Evolutionary conservation across 2,888 invertebrate genomes (phyloP).

Genomic region (Tiliacea aurago): DNA sequence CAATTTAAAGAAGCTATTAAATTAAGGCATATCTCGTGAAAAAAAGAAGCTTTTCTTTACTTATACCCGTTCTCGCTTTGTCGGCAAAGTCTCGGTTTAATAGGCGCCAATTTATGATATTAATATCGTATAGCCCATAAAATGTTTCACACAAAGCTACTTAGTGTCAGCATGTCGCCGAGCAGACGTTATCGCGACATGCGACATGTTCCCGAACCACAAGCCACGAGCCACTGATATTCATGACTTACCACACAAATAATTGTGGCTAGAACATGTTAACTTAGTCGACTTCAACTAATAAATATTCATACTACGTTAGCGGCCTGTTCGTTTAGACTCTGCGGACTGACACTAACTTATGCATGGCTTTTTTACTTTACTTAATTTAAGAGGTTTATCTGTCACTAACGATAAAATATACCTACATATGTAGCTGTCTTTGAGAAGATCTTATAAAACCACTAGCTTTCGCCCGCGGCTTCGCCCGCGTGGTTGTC

Average conservation of each 20-base stretch:
- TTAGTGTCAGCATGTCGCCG: conserved; percentile 19
- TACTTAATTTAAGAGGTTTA: neutral
- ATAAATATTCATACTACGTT: conserved; percentile 53
- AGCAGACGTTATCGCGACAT: conserved; percentile 33
- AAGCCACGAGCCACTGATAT: conserved; percentile 20
- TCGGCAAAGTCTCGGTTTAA: conserved; percentile 14
- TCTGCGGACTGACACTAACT: conserved; percentile 36
- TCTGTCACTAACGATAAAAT: neutral
- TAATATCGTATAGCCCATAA: conserved; percentile 16
- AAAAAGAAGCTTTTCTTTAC: conserved; percentile 1
- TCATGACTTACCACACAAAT: conserved; percentile 33
- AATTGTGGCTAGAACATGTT: conserved; percentile 34
- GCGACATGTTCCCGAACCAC: too few relatives aligned
- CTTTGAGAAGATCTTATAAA: neutral
- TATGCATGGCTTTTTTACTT: conserved; percentile 41
- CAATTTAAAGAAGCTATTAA: neutral
- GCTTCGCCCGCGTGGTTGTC: too few relatives aligned
- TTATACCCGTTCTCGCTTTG: neutral
- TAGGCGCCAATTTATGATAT: conserved; percentile 29
- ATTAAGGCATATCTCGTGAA: neutral
- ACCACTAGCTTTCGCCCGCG: too few relatives aligned
- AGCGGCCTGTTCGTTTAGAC: conserved; percentile 20
- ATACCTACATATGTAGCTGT: neutral
- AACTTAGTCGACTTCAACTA: conserved; percentile 37
- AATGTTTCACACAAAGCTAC: conserved; percentile 20